phyloP scores from a whole-genome alignment of 2,797 vertebrate species.

The Lophotriccus pileatus region DNA sequence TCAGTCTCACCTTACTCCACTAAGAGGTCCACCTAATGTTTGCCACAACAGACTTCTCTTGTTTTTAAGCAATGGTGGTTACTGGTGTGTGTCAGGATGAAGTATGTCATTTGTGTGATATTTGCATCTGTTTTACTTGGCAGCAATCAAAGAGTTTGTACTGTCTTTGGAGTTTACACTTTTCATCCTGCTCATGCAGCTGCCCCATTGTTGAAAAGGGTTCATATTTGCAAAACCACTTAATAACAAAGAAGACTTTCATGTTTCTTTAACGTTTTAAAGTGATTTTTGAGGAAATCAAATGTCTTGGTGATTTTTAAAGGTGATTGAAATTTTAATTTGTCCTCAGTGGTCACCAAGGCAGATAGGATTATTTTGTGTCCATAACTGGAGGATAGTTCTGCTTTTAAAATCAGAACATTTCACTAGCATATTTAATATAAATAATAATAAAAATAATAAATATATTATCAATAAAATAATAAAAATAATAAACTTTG shows the following conservation, averaged over 20 bases:
- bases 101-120: neutral
- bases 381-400: neutral
- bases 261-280: neutral
- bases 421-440: neutral
- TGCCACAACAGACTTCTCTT: neutral
- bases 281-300: neutral
- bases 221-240: neutral
- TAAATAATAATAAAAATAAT: neutral
- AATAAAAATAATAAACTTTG: neutral
- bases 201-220: neutral
- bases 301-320: neutral
- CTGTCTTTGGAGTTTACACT: neutral
- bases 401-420: neutral
- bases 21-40: neutral
- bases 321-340: neutral
- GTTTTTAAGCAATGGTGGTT: neutral
- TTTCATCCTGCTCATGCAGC: neutral
- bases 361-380: neutral
- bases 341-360: neutral
- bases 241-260: neutral
- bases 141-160: neutral
- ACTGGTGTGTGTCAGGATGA: neutral
- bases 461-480: too few relatives aligned
- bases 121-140: neutral
- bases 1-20: neutral